A percentile compares a stretch with the other conserved stretches of the same genome.
These are phyloP conservation scores for Ceratotherium simum DNA, from an alignment of 2,113 vertebrate species.

Conservation along the genomic window DNA sequence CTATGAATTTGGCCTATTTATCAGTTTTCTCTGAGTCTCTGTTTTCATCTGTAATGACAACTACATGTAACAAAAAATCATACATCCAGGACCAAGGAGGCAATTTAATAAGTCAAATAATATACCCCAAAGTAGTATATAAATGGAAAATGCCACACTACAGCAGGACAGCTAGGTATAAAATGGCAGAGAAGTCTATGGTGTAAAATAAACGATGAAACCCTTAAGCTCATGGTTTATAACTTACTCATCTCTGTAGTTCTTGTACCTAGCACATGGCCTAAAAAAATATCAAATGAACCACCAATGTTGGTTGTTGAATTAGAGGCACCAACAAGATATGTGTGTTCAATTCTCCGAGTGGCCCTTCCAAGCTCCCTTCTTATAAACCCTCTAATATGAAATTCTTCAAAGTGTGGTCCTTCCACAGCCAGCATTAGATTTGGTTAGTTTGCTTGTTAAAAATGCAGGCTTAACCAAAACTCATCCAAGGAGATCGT, in stretches of 20 bases:
- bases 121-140: background rate
- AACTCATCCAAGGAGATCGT: background rate
- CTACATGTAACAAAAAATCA: background rate
- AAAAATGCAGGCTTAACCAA: constrained; percentile 2
- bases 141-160: background rate
- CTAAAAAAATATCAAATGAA: background rate
- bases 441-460: background rate
- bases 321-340: background rate
- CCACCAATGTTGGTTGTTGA: background rate
- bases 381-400: background rate
- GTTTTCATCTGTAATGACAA: constrained; percentile 48
- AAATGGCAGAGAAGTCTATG: background rate
- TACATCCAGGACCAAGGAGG: background rate
- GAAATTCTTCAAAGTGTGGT: background rate
- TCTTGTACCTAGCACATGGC: background rate
- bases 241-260: background rate
- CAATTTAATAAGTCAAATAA: constrained; percentile 29
- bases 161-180: background rate
- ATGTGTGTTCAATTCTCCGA: background rate
- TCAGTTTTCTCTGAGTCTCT: background rate
- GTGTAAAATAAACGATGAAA: background rate
- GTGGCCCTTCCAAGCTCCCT: background rate
- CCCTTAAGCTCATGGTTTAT: background rate
- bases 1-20: background rate
- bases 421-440: background rate